phyloP scores from a whole-genome alignment of 2,113 vertebrate species.

The Gallinago undulata region DNA sequence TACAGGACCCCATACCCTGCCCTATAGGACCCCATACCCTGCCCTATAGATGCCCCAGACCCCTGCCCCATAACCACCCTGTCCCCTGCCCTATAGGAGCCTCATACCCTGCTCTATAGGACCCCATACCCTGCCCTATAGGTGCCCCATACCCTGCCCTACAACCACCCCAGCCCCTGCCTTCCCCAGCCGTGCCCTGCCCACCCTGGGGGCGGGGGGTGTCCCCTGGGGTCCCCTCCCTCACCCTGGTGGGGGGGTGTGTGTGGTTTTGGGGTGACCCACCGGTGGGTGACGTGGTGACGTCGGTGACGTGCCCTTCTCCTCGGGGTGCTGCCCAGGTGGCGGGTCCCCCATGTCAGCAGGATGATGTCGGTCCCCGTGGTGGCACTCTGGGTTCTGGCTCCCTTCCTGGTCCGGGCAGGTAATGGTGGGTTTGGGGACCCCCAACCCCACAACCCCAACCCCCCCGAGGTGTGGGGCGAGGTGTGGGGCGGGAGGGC shows the following conservation, averaged over 20 bases:
- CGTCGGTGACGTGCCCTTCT: background rate
- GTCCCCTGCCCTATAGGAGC: background rate
- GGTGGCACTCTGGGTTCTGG: background rate
- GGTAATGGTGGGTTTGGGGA: background rate
- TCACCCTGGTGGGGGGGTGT: background rate
- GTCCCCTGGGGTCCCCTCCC: background rate
- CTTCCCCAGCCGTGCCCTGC: no score
- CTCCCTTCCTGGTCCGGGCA: background rate
- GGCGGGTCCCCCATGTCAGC: background rate
- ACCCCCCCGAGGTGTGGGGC: background rate
- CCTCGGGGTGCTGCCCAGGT: background rate
- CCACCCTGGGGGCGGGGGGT: no score
- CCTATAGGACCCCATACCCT: no score
- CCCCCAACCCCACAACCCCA: no score
- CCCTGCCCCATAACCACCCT: background rate
- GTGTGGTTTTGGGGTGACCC: background rate
- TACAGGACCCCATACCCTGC: no score
- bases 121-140: background rate
- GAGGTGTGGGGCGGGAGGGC: background rate
- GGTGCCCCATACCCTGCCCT: no score
- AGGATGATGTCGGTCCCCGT: background rate
- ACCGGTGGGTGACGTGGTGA: no score
- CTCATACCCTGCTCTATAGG: no score
- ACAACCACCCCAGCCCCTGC: background rate
- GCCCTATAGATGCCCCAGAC: background rate